Evolutionary conservation across 2,113 vertebrate genomes (phyloP), one percentile per base, ranked within the genome.

Genomic region (Chascanopsetta lugubris): DNA sequence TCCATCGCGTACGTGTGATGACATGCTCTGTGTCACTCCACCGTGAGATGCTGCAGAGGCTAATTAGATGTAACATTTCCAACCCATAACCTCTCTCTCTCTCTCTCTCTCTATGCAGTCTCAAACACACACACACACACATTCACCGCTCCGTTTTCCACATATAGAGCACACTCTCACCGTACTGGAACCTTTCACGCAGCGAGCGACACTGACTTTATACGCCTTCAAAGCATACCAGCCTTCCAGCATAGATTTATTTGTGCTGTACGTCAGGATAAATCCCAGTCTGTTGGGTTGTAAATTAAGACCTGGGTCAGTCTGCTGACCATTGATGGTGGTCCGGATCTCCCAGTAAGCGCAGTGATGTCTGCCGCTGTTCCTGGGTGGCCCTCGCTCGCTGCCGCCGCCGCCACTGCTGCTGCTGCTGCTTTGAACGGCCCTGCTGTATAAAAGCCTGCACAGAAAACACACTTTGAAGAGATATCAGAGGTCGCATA

Each of bases 381-480:
- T 87, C 79, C 62, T 92, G 90, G 89, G 92, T 93, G 91, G 91
- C 83, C 85, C 32, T 20, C n/a, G n/a, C n/a, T n/a, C n/a, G n/a
- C n/a, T n/a, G n/a, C n/a, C n/a, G n/a, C n/a, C n/a, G n/a, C n/a
- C n/a, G n/a, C n/a, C n/a, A n/a, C n/a, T n/a, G n/a, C n/a, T n/a
- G n/a, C 43, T 30, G 32, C 48, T 77, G 42, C 74, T 46, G 56
- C 69, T 87, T 85, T 82, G 22, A 88, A 82, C 62, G 49, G 43
- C 36, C 36, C 43, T 60, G 69, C 50, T 61, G 69, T 32, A 55
- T 48, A 43, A 70, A 83, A 15, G 57, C 49, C 46, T 34, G 25
- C 27, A 67, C 61, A 75, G 50, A 73, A 75, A 84, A 72, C 67
- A 69, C 24, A 46, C 54, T 73, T 69, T 24, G 38, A 68, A 65